Percentiles rank a stretch among this genome's conserved stretches.
Conservation (phyloP, 2,888 invertebrate genomes). For the Meganola albula region DNA sequence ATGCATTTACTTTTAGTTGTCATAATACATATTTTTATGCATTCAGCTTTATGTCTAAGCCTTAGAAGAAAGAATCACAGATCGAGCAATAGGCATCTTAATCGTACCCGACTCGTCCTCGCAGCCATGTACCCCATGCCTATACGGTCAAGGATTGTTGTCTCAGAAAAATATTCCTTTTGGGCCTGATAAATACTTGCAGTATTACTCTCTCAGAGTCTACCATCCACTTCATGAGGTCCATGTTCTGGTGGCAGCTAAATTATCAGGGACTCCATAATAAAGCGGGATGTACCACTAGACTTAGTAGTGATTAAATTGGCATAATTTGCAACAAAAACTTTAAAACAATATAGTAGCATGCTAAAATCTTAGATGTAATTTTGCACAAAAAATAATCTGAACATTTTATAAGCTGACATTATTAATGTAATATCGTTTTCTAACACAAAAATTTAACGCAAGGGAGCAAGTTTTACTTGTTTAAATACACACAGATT, state of each 20-base stretch:
- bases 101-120: conserved; percentile 22
- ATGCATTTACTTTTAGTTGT: conserved; percentile 16
- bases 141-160: no score
- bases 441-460: conserved; percentile 14
- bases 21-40: conserved; percentile 5
- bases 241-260: conserved; percentile 20
- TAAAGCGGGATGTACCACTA: conserved; percentile 8
- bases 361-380: conserved; percentile 14
- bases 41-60: not conserved
- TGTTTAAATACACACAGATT: conserved; percentile 4
- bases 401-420: conserved; percentile 1
- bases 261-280: conserved; percentile 19
- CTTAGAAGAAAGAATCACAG: not conserved
- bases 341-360: conserved; percentile 8
- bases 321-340: conserved; percentile 16
- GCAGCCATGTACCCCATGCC: conserved; percentile 27
- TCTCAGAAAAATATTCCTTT: conserved; percentile 13
- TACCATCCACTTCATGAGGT: conserved; percentile 17
- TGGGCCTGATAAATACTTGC: conserved; percentile 14
- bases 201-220: no score
- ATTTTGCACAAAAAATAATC: conserved; percentile 12
- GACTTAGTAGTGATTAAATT: conserved; percentile 15
- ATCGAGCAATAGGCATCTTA: conserved; percentile 14
- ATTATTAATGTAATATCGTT: conserved; percentile 10
- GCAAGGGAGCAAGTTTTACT: conserved; percentile 9